Evolutionary conservation across 2,113 vertebrate genomes (phyloP).

Genomic region (Girardinichthys multiradiatus): DNA sequence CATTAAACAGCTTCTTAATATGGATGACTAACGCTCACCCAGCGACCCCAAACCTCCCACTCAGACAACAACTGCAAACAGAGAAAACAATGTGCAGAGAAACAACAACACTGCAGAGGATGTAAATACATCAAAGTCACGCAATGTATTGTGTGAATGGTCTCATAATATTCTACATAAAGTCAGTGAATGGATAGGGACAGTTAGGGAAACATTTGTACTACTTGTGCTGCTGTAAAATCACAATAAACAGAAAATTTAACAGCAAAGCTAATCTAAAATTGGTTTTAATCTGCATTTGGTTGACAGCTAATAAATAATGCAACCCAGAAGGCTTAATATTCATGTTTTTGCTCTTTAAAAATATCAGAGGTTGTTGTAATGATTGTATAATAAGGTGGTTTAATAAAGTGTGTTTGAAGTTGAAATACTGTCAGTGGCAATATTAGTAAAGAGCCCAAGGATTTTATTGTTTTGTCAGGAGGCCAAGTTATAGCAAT

Average conservation of each 20-base stretch:
- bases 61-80: constrained; percentile 59
- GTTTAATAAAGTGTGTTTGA: background rate
- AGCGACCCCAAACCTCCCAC: constrained; percentile 71
- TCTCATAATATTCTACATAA: constrained; percentile 27
- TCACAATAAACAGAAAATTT: background rate
- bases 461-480: background rate
- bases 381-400: background rate
- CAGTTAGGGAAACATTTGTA: background rate
- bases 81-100: constrained; percentile 21
- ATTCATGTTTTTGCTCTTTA: background rate
- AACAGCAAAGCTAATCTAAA: background rate
- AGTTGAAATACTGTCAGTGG: background rate
- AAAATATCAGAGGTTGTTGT: background rate
- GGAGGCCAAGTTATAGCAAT: background rate
- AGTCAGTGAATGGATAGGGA: constrained; percentile 12
- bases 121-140: constrained; percentile 37
- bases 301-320: background rate
- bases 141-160: constrained; percentile 9
- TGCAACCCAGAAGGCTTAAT: background rate
- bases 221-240: background rate
- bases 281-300: background rate
- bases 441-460: background rate
- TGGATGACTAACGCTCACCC: constrained; percentile 70
- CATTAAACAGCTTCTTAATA: constrained; percentile 76
- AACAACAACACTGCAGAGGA: constrained; percentile 28